phyloP scores from a whole-genome alignment of 2,888 invertebrate species.

The Monochamus alternatus region DNA sequence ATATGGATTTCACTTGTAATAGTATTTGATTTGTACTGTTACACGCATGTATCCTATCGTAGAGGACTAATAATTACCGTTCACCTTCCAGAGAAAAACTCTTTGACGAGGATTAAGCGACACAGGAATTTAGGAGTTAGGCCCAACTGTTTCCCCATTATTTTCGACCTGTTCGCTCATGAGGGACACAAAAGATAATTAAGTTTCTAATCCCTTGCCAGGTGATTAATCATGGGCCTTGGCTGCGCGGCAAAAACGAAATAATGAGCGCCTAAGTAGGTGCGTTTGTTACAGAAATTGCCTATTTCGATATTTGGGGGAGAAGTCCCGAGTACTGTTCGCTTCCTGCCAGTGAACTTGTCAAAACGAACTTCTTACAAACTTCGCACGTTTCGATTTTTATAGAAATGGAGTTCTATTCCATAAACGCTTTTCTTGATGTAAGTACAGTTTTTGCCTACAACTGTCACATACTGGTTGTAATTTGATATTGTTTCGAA shows the following conservation, averaged over 20 bases:
- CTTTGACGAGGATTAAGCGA: slow-evolving; percentile 1
- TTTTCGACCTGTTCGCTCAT: slow-evolving; percentile 24
- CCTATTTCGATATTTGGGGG: slow-evolving; percentile 2
- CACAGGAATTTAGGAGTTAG: background rate
- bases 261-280: slow-evolving; percentile 7
- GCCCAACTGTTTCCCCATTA: slow-evolving; percentile 21
- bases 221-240: slow-evolving; percentile 26
- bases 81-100: background rate
- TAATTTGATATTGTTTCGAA: too few species aligned
- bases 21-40: too few species aligned
- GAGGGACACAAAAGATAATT: slow-evolving; percentile 34
- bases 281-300: slow-evolving; percentile 8
- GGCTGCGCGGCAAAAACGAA: background rate
- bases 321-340: background rate
- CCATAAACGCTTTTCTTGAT: too few species aligned
- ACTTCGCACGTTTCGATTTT: too few species aligned
- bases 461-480: too few species aligned
- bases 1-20: too few species aligned
- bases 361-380: too few species aligned
- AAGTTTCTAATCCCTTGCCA: slow-evolving; percentile 29
- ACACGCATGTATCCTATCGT: background rate
- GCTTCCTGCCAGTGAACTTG: background rate
- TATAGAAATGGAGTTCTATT: too few species aligned
- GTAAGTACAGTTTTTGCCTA: too few species aligned
- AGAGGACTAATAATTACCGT: background rate